A percentile compares a stretch with the other conserved stretches of the same genome.
These are phyloP conservation scores for Drosophila nasuta DNA, from an alignment of 1,140 invertebrate species.

Conservation along the genomic window DNA sequence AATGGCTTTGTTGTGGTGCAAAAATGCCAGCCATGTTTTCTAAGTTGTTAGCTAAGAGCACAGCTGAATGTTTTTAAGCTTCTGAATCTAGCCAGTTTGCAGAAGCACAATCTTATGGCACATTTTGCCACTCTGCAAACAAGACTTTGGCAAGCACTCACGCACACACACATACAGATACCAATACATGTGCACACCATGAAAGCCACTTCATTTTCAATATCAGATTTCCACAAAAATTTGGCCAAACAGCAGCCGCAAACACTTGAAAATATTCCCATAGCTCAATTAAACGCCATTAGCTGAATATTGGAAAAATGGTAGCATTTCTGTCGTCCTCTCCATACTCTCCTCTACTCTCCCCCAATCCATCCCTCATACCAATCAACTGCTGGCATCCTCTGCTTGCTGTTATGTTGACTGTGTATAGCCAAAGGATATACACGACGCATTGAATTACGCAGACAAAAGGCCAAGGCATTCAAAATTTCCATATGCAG, in stretches of 20 bases:
- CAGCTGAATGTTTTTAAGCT: not conserved
- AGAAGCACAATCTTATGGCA: slow-evolving; percentile 22
- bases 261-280: slow-evolving; percentile 80
- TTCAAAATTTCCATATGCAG: slow-evolving; percentile 68
- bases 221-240: slow-evolving; percentile 73
- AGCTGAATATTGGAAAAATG: slow-evolving; percentile 53
- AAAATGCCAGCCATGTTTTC: not conserved
- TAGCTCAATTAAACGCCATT: slow-evolving; percentile 82
- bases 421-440: slow-evolving; percentile 77
- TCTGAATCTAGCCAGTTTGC: not conserved
- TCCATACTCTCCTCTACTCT: not conserved
- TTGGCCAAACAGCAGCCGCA: slow-evolving; percentile 71
- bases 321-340: not conserved
- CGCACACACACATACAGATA: slow-evolving; percentile 2
- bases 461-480: slow-evolving; percentile 67
- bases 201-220: slow-evolving; percentile 67
- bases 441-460: slow-evolving; percentile 72
- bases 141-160: slow-evolving; percentile 17
- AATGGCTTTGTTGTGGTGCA: not conserved
- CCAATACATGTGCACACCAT: slow-evolving; percentile 5
- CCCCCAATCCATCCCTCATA: not conserved
- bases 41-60: slow-evolving; percentile 4
- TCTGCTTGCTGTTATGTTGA: slow-evolving; percentile 22
- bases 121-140: slow-evolving; percentile 55
- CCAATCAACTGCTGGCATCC: not conserved